Evolutionary conservation across 2,888 invertebrate species (phyloP).

Genomic region (Cataglyphis altisquamis): DNA sequence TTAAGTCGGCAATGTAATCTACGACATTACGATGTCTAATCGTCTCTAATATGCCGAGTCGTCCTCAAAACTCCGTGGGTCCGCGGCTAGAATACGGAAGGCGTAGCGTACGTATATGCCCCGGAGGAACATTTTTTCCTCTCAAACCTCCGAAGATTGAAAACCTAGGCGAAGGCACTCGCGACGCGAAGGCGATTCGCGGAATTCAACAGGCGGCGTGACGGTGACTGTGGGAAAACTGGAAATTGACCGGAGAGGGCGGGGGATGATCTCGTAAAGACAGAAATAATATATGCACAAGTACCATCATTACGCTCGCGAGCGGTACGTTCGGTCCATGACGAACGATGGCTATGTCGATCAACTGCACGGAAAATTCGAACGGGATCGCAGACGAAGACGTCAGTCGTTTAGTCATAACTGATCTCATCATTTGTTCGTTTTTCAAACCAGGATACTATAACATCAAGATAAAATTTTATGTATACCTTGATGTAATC

Average conservation of each 20-base stretch:
- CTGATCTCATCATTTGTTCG: background rate
- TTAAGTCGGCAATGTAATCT: constrained; percentile 49
- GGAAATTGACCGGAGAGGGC: constrained; percentile 15
- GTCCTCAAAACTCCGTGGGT: constrained; percentile 36
- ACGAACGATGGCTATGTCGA: constrained; percentile 6
- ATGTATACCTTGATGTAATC: background rate
- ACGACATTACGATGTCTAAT: constrained; percentile 57
- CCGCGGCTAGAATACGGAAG: constrained; percentile 46
- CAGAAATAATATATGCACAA: constrained; percentile 36
- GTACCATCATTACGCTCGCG: constrained; percentile 34
- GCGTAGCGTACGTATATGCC: constrained; percentile 10
- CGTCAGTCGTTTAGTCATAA: too few species aligned
- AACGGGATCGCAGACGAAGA: background rate
- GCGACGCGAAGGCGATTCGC: constrained; percentile 16
- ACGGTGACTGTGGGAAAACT: constrained; percentile 56
- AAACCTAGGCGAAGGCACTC: constrained; percentile 17
- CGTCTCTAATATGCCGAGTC: constrained; percentile 49
- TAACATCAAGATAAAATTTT: background rate
- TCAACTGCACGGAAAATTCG: constrained; percentile 16
- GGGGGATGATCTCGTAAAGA: background rate
- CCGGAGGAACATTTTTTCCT: constrained; percentile 17
- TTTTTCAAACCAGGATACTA: background rate
- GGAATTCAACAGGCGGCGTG: constrained; percentile 24
- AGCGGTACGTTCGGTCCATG: background rate
- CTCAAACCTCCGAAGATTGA: constrained; percentile 22